Conservation (phyloP, 2,113 vertebrate genomes). For the Desmodus rotundus region DNA sequence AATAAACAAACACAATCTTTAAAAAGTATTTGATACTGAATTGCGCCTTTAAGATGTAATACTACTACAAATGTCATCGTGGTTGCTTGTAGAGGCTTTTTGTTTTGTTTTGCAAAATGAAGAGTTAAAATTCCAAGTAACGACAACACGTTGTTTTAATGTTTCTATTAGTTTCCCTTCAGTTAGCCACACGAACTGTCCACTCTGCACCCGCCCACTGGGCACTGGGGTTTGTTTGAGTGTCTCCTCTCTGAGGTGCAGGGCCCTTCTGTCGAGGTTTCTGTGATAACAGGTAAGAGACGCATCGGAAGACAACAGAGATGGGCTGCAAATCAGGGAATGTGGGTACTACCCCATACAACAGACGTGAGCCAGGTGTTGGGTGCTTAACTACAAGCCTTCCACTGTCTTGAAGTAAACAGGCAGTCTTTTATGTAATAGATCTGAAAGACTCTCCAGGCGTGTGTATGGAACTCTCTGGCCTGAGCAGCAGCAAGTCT, state of each 20-base stretch:
- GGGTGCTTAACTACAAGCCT: background rate
- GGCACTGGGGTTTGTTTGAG: constrained; percentile 77
- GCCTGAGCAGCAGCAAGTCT: background rate
- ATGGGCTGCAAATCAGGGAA: background rate
- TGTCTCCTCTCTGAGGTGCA: constrained; percentile 79
- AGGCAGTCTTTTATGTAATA: background rate
- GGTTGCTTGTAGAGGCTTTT: background rate
- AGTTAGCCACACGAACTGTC: constrained; percentile 79
- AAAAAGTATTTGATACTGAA: too few species aligned
- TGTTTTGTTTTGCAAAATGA: background rate
- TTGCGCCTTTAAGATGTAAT: background rate
- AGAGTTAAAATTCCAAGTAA: background rate
- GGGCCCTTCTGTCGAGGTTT: constrained; percentile 81
- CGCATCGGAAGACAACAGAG: background rate
- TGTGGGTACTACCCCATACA: background rate
- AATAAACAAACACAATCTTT: too few species aligned
- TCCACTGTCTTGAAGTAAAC: background rate
- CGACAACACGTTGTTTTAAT: background rate
- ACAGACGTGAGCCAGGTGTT: rapidly evolving
- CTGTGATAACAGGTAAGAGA: constrained; percentile 79
- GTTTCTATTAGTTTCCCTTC: background rate
- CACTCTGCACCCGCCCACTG: constrained; percentile 61
- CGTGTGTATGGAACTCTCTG: rapidly evolving
- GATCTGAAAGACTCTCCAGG: background rate
- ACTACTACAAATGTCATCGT: background rate